Evolutionary conservation across 2,113 vertebrate genomes (phyloP), one percentile per base, ranked within the genome.

Genomic region (Coturnix japonica): DNA sequence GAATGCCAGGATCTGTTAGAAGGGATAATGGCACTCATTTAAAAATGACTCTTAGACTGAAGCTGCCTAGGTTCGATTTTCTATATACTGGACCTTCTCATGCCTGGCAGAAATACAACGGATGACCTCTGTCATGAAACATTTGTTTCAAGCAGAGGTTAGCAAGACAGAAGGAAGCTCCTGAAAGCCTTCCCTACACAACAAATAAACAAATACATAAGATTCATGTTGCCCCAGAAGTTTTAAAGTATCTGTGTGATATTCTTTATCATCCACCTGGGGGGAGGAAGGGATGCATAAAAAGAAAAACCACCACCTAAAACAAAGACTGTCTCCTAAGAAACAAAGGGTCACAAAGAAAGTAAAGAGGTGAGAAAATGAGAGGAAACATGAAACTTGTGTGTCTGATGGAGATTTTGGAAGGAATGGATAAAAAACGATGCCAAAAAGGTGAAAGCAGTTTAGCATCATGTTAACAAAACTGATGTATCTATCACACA

Each of bases 401-500:
- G 22, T 31, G 28, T 80, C 61, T 37, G 43, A 73, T 5, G 7
- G 44, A 74, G 84, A 66, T 22, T 2, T 51, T 44, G 79, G 22
- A 41, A 21, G 46, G 4, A 77, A 15, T n/a, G 39, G 7, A 63
- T 0, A 80, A 60, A 61, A 89, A 82, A 72, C 22, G 61, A 70
- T 33, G 83, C 14, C 28, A 37, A 63, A 37, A 93, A 70, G 12
- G 26, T 76, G 15, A 71, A 86, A 84, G 22, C 2, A 4, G 2
- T 33, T 83, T 81, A 72, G 30, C 13, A 75, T n/a, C 51, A 54
- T 3, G 41, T 13, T 4, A 37, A 41, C 15, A 87, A 75, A 72
- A 81, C 18, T 8, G 0, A 30, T 20, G 16, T 3, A 1, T n/a
- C 1, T 39, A n/a, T n/a, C 35, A 44, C 1, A 73, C 25, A 6